Percentiles rank a stretch among this genome's conserved stretches.
These are phyloP conservation scores for Ammodytes dubius DNA, from an alignment of 2,113 vertebrate species.

Conservation along the genomic window DNA sequence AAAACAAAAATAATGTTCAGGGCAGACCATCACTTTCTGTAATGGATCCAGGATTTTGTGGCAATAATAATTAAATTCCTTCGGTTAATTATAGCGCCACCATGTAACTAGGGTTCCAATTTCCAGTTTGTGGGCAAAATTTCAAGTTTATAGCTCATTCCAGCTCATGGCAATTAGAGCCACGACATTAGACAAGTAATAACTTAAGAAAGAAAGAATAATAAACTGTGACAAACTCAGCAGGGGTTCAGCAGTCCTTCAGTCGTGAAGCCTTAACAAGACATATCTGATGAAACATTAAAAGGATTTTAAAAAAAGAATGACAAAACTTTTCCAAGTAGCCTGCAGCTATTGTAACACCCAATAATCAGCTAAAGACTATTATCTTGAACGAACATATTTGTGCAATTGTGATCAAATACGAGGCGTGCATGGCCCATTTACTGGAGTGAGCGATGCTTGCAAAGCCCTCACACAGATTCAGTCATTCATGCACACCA, in stretches of 20 bases:
- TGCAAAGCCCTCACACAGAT: conserved; percentile 23
- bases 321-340: background rate
- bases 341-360: background rate
- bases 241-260: too few relatives aligned
- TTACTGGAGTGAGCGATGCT: conserved; percentile 24
- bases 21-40: background rate
- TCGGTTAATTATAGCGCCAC: too few relatives aligned
- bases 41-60: background rate
- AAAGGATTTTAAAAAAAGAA: background rate
- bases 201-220: too few relatives aligned
- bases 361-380: conserved; percentile 4
- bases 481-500: conserved; percentile 52
- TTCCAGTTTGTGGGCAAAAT: too few relatives aligned
- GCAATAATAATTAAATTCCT: too few relatives aligned
- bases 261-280: background rate
- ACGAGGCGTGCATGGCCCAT: conserved; percentile 3
- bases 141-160: too few relatives aligned
- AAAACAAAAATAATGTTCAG: background rate
- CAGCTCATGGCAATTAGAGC: too few relatives aligned
- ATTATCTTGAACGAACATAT: conserved; percentile 43
- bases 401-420: conserved; percentile 44
- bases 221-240: too few relatives aligned
- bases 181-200: too few relatives aligned
- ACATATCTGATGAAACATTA: background rate
- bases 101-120: too few relatives aligned